Evolutionary conservation across 2,113 vertebrate genomes (phyloP).

Genomic region (Menidia beryllina): DNA sequence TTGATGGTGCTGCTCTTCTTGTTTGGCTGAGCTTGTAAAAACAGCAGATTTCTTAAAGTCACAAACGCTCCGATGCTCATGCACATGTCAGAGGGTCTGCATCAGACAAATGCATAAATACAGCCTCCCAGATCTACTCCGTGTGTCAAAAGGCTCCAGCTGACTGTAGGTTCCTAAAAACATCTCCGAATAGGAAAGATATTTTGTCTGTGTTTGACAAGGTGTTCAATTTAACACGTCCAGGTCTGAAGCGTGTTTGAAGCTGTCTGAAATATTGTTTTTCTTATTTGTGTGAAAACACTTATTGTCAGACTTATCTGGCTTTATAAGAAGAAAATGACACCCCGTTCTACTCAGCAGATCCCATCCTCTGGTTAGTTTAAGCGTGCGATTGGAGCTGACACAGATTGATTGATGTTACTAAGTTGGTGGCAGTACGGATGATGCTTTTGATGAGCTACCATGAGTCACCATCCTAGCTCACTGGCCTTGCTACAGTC

Average conservation of each 20-base stretch:
- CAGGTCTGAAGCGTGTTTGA: conserved; percentile 15
- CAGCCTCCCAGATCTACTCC: neutral
- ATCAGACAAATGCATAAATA: conserved; percentile 2
- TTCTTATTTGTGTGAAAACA: neutral
- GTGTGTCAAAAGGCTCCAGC: neutral
- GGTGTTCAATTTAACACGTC: conserved; percentile 2
- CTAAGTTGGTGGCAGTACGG: neutral
- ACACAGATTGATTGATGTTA: conserved; percentile 15
- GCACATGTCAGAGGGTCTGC: neutral
- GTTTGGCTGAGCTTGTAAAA: conserved; percentile 63
- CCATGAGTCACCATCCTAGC: conserved; percentile 17
- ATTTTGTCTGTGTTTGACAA: neutral
- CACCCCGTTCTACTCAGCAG: neutral
- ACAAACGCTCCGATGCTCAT: conserved; percentile 4
- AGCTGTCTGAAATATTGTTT: neutral
- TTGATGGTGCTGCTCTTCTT: conserved; percentile 51
- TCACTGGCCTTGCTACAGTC: neutral
- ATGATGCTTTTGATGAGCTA: neutral
- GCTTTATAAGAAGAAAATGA: conserved; percentile 6
- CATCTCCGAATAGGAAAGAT: conserved; percentile 7
- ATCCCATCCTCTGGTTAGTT: neutral
- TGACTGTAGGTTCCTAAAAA: conserved; percentile 17
- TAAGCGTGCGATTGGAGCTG: conserved; percentile 18
- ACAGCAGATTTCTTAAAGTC: conserved; percentile 56
- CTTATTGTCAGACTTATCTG: neutral